These are phyloP conservation scores for Nomada hirtipes DNA, from an alignment of 2,888 invertebrate species.

Conservation along the genomic window DNA sequence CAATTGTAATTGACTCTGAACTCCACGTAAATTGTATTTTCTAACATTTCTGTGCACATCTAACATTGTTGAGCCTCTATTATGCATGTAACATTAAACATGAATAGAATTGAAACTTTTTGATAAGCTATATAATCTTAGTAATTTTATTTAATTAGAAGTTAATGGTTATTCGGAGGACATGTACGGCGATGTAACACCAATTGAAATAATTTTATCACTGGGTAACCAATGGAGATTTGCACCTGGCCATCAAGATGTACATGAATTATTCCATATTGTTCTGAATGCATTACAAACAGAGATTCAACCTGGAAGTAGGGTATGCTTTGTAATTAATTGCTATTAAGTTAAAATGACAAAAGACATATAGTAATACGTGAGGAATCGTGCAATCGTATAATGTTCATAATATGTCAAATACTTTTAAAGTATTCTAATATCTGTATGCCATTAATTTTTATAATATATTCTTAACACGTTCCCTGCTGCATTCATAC, in stretches of 20 bases:
- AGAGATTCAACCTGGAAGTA: constrained; percentile 88
- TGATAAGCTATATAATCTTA: background rate
- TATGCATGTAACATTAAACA: too few species aligned
- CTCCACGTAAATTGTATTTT: background rate
- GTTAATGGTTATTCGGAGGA: constrained; percentile 81
- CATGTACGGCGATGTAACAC: constrained; percentile 79
- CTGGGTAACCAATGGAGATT: constrained; percentile 93
- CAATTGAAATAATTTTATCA: constrained; percentile 85
- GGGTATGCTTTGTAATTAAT: constrained; percentile 83
- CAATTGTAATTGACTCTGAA: too few species aligned
- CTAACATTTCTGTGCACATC: background rate
- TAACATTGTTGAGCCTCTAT: too few species aligned
- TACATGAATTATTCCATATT: constrained; percentile 96
- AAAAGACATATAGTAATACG: too few species aligned
- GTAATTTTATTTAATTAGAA: constrained; percentile 65
- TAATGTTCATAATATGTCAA: background rate
- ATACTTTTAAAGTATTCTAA: background rate
- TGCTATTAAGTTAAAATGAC: constrained; percentile 4
- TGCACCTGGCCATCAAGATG: constrained; percentile 96
- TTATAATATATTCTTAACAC: too few species aligned
- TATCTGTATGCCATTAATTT: background rate
- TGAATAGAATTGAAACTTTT: background rate
- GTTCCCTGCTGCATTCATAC: too few species aligned
- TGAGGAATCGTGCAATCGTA: background rate
- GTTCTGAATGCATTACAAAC: constrained; percentile 95